Conservation (phyloP, 2,113 vertebrate genomes). For the Catagonus wagneri region DNA sequence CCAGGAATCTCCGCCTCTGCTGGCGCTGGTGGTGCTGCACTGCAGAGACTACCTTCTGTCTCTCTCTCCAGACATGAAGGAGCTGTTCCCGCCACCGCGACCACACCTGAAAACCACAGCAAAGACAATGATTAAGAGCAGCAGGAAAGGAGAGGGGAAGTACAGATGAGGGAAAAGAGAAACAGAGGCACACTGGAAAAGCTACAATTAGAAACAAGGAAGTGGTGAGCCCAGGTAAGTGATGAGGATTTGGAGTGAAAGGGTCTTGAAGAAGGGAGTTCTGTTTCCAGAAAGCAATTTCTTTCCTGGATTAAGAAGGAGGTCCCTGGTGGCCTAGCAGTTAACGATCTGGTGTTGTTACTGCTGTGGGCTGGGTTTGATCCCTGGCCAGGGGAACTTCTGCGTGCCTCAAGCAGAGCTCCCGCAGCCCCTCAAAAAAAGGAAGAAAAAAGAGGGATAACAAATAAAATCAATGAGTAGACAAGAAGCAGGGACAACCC, state of each 20-base stretch:
- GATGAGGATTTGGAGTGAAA: background rate
- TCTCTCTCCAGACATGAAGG: constrained; percentile 75
- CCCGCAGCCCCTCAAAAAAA: too few relatives aligned
- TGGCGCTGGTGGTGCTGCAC: constrained; percentile 74
- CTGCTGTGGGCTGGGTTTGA: too few relatives aligned
- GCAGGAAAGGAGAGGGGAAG: background rate
- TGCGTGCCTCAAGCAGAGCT: too few relatives aligned
- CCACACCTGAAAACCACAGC: constrained; percentile 88
- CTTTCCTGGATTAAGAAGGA: background rate
- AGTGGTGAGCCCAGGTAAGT: background rate
- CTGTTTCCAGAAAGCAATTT: constrained; percentile 22
- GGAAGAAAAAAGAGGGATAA: background rate
- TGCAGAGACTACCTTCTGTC: constrained; percentile 84
- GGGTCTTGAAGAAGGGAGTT: background rate
- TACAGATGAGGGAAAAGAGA: background rate
- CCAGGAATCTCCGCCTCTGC: constrained; percentile 83
- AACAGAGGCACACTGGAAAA: background rate
- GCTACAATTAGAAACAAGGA: background rate
- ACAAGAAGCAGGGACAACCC: background rate
- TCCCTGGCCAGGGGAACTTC: too few relatives aligned
- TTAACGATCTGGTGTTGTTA: too few relatives aligned
- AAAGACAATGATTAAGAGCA: background rate
- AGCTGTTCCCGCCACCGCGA: constrained; percentile 89
- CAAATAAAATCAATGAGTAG: background rate
- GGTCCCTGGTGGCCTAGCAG: too few relatives aligned